Evolutionary conservation across 2,797 vertebrate genomes (phyloP), one percentile per base, ranked within the genome.

Genomic region (Ctenochaetus hawaiiensis): DNA sequence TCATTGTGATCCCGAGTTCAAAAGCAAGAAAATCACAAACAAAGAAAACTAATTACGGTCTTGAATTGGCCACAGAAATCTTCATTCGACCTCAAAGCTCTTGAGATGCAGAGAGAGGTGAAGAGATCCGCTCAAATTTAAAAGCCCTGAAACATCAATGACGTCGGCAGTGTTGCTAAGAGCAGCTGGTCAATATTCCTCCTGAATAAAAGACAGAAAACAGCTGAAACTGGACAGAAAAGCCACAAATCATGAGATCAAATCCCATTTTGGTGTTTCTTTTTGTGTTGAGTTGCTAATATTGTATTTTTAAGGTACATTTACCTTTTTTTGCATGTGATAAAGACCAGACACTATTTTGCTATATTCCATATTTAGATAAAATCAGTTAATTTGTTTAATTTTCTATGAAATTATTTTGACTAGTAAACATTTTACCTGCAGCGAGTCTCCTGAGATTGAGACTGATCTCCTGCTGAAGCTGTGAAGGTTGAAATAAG

Each of bases 401-500:
- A 30, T 30, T 30, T 30, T 30, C 26, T 30, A 30, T 30, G 4
- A 30, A 30, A 30, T 3, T 30, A 4, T 30, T 30, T 30, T 30
- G 2, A 30, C 26, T 4, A 64, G 23, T 23, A 47, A 45, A 51
- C 2, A 9, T 22, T 60, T 48, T 16, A 44, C 39, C 34, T 56
- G 26, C 12, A 0, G 56, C 34, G 30, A 37, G 20, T 73, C 64
- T 45, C 62, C 37, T 41, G 68, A 59, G 70, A 64, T 39, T 41
- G 41, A 67, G 67, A 71, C 0, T 61, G 57, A 65, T 47, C 67
- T 69, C 74, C 74, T 80, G 59, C 63, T 60, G 51, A 57, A 3
- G 58, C 34, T 61, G 57, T 68, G 48, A 39, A 20, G 30, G 44
- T 37, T 48, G 61, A 78, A 76, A 66, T 61, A 23, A 41, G 39